These are phyloP conservation scores for Mystacides longicornis DNA, from an alignment of 2,888 invertebrate species.

Conservation along the genomic window DNA sequence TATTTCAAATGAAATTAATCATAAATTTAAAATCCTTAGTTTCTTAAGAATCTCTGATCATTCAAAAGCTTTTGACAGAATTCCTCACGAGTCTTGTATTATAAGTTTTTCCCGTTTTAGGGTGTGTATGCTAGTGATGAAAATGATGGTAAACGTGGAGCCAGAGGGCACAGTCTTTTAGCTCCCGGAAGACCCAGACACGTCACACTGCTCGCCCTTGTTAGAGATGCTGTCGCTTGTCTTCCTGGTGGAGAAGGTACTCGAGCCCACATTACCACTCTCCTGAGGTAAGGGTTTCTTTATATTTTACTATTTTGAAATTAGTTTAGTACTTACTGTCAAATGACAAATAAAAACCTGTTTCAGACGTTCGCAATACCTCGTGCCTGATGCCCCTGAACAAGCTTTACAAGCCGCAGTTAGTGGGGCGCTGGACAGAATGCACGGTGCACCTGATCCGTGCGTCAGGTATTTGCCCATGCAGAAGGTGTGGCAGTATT, in stretches of 20 bases:
- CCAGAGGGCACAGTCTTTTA: slow-evolving; percentile 78
- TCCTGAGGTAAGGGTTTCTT: slow-evolving; percentile 53
- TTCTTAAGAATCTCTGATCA: too few relatives aligned
- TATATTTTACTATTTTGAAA: background rate
- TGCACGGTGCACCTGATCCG: slow-evolving; percentile 87
- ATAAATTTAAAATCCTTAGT: too few relatives aligned
- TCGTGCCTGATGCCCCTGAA: slow-evolving; percentile 48
- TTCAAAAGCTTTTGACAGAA: too few relatives aligned
- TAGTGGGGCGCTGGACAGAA: slow-evolving; percentile 81
- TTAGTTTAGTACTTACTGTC: background rate
- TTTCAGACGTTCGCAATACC: slow-evolving; percentile 54
- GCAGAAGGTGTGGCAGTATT: slow-evolving; percentile 91
- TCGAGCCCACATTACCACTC: slow-evolving; percentile 81
- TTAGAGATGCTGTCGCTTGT: slow-evolving; percentile 89
- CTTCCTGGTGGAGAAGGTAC: slow-evolving; percentile 94
- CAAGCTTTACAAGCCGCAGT: slow-evolving; percentile 74
- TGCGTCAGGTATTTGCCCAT: slow-evolving; percentile 90
- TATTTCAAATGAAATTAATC: too few relatives aligned
- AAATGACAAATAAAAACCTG: slow-evolving; percentile 29
- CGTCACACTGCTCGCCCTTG: slow-evolving; percentile 82
- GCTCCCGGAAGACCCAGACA: slow-evolving; percentile 78
- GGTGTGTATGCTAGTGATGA: slow-evolving; percentile 24
- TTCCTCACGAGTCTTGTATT: too few relatives aligned
- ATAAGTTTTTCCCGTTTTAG: slow-evolving; percentile 5
- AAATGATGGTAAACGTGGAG: slow-evolving; percentile 32